Conservation (phyloP, 2,888 invertebrate species). For the Diplazon laetatorius region DNA sequence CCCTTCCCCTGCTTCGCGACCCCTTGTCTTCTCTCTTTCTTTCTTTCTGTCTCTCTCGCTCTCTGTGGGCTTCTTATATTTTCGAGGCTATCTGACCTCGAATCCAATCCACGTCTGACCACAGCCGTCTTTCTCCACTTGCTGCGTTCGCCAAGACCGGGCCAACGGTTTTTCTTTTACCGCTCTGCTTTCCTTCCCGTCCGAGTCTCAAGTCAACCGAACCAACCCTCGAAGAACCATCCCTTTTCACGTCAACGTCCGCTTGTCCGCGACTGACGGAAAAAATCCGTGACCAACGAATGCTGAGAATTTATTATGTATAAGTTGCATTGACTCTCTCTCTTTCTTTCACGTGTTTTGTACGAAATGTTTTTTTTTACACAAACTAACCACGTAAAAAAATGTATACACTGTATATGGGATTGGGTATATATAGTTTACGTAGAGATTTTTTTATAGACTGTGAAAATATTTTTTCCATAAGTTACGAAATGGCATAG, state of each 20-base stretch:
- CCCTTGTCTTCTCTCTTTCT: too few species aligned
- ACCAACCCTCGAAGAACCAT: neutral
- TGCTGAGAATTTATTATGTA: neutral
- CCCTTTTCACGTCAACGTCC: neutral
- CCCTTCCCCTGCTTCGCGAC: too few species aligned
- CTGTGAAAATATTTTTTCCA: too few species aligned
- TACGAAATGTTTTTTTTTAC: too few species aligned
- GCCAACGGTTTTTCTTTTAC: conserved; percentile 8
- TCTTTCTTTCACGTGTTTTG: too few species aligned
- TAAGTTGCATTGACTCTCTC: too few species aligned
- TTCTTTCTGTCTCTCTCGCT: conserved; percentile 40
- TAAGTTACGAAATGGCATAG: too few species aligned
- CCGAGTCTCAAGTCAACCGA: neutral
- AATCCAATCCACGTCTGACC: conserved; percentile 38
- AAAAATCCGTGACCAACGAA: neutral
- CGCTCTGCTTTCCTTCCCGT: conserved; percentile 4
- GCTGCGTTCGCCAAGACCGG: conserved; percentile 11
- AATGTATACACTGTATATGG: too few species aligned
- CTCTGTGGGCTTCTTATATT: conserved; percentile 35
- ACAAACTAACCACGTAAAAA: too few species aligned
- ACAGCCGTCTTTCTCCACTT: conserved; percentile 52
- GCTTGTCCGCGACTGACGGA: neutral
- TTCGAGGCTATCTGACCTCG: conserved; percentile 42
- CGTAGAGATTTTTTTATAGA: too few species aligned
- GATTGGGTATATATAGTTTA: too few species aligned